A percentile compares a stretch with the other conserved stretches of the same genome.
Evolutionary conservation across 1,140 invertebrate genomes (phyloP).

Genomic region (Leptinotarsa texana): DNA sequence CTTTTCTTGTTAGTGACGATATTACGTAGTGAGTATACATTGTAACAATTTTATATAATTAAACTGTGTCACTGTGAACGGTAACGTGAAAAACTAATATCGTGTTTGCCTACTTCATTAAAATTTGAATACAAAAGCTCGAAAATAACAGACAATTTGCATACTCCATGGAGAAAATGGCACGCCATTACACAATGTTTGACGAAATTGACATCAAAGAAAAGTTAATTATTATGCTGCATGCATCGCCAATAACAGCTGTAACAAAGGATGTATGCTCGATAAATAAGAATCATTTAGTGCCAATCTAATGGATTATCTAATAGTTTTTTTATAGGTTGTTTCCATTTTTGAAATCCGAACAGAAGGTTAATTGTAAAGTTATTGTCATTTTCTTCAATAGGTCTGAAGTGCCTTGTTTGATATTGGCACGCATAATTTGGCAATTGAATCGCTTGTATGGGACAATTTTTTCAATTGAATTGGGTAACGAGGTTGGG

Average conservation of each 20-base stretch:
- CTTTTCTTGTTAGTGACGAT: background rate
- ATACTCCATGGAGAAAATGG: background rate
- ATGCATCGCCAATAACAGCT: background rate
- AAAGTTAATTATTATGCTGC: background rate
- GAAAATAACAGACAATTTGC: background rate
- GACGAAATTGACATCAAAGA: constrained; percentile 16
- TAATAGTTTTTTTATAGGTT: background rate
- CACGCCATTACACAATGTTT: constrained; percentile 12
- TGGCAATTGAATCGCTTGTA: too few species aligned
- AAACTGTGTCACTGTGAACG: background rate
- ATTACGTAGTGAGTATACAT: background rate
- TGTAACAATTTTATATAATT: background rate
- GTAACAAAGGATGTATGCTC: background rate
- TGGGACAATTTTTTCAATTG: too few species aligned
- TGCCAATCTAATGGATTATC: background rate
- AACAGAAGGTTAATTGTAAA: background rate
- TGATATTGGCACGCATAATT: too few species aligned
- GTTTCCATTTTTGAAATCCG: background rate
- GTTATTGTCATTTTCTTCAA: too few species aligned
- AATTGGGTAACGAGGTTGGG: too few species aligned
- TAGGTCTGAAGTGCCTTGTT: too few species aligned
- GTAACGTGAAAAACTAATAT: background rate
- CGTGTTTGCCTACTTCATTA: constrained; percentile 4
- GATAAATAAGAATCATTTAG: background rate
- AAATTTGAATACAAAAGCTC: constrained; percentile 15